Evolutionary conservation across 2,113 vertebrate genomes (phyloP).

Genomic region (Neotragus moschatus): DNA sequence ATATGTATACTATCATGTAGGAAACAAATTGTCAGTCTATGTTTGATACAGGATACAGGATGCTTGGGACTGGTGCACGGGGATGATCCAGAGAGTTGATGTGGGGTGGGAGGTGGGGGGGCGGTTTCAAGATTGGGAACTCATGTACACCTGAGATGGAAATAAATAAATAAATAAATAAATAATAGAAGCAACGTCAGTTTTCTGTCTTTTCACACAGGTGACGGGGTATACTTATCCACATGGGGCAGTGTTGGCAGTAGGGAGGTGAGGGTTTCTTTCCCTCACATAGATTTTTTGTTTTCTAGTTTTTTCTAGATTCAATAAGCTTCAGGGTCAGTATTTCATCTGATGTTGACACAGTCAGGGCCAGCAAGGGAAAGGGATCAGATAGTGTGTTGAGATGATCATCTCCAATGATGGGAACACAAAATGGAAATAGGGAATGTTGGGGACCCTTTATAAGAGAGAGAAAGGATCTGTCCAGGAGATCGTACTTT

Average conservation of each 20-base stretch:
- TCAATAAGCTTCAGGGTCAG: background rate
- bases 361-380: fast-evolving
- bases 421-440: background rate
- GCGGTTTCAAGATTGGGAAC: too few species aligned
- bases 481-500: background rate
- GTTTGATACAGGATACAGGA: too few species aligned
- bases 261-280: background rate
- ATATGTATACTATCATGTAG: too few species aligned
- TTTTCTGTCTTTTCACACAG: background rate
- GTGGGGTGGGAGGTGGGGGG: too few species aligned
- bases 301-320: too few species aligned
- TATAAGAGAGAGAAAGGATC: background rate
- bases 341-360: background rate
- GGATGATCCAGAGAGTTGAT: too few species aligned
- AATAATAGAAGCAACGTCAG: too few species aligned
- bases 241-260: fast-evolving
- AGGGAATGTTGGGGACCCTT: background rate
- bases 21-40: too few species aligned
- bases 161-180: too few species aligned
- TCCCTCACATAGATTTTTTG: too few species aligned
- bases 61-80: too few species aligned
- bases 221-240: fast-evolving
- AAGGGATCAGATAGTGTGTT: background rate
- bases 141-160: too few species aligned
- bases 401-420: background rate